A percentile compares a stretch with the other conserved stretches of the same genome.
Conservation (phyloP, 1,140 invertebrate genomes). For the Holcopasites calliopsidis region DNA sequence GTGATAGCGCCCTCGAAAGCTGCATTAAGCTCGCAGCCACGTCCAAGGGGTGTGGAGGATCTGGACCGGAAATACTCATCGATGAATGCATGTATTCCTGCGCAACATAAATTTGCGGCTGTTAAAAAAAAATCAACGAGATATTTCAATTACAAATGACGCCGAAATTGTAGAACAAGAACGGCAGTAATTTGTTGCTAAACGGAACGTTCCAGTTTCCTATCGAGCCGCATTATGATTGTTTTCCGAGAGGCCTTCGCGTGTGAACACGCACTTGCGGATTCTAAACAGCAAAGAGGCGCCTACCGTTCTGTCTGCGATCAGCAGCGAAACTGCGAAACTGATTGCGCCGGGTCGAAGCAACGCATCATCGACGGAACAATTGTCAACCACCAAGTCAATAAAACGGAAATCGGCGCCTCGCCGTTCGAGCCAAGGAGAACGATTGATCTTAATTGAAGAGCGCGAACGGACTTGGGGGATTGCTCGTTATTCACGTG, state of each 20-base stretch:
- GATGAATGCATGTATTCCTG: no score
- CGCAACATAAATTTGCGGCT: no score
- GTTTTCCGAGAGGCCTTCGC: conserved; percentile 52
- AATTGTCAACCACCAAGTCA: neutral
- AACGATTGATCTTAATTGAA: no score
- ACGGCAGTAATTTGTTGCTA: conserved; percentile 6
- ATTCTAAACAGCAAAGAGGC: conserved; percentile 24
- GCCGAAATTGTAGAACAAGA: conserved; percentile 18
- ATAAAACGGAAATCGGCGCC: neutral
- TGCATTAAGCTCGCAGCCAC: neutral
- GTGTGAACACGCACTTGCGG: conserved; percentile 51
- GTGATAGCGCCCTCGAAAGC: conserved; percentile 30
- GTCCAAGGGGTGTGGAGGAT: no score
- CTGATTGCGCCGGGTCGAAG: conserved; percentile 42
- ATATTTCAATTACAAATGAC: conserved; percentile 14
- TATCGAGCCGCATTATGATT: conserved; percentile 25
- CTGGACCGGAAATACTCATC: conserved; percentile 27
- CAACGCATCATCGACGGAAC: conserved; percentile 19
- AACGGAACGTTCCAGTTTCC: conserved; percentile 38
- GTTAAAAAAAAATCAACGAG: no score
- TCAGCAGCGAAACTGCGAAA: conserved; percentile 34
- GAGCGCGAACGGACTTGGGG: neutral
- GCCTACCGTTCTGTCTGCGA: conserved; percentile 40
- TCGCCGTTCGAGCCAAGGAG: no score
- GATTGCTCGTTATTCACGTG: neutral